Base-by-base conservation (phyloP, 2,888 invertebrate species). In the Acronicta psi region DNA sequence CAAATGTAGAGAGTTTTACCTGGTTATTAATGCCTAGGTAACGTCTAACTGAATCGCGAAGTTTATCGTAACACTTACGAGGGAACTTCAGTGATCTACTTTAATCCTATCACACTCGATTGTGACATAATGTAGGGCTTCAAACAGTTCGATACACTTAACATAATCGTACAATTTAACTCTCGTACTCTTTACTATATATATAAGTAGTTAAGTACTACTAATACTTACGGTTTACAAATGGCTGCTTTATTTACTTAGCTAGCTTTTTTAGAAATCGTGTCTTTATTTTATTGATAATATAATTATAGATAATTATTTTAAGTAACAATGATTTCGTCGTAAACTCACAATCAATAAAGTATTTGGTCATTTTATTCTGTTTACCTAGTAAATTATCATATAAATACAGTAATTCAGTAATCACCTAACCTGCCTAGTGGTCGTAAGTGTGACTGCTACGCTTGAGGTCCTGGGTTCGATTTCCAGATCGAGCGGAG, bases 81-180 rank as follows among this genome's bases (percentile, higher is more conserved):
- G 2, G 8, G 23, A 43, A 42, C 38, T 16, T 25, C 43, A 18
- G 38, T 61, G 36, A 56, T 29, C 38, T 29, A 17, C 7, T 20
- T 36, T 49, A 40, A 53, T 59, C 46, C 45, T 18, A 55, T 47
- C 29, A 40, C 29, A 40, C 17, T 17, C n/a, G 40, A 63, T 50
- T 37, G 40, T 29, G 43, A 46, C 42, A 53, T 41, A 29, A 37
- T 14, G 14, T 69, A 47, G 17, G 67, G 69, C 67, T 63, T 67
- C 64, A 11, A 23, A 47, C 50, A 31, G 47, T 64, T 69, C 46
- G 53, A 67, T 63, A 58, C 25, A 67, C 43, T 63, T 59, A 20
- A 47, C 46, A 25, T 46, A 37, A 69, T 25, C n/a, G n/a, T n/a
- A 50, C 42, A 36, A 45, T n/a, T n/a, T n/a, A n/a, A n/a, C n/a